Conservation (phyloP, 92 coral and sea anemone species). For the Porites cylindrica region DNA sequence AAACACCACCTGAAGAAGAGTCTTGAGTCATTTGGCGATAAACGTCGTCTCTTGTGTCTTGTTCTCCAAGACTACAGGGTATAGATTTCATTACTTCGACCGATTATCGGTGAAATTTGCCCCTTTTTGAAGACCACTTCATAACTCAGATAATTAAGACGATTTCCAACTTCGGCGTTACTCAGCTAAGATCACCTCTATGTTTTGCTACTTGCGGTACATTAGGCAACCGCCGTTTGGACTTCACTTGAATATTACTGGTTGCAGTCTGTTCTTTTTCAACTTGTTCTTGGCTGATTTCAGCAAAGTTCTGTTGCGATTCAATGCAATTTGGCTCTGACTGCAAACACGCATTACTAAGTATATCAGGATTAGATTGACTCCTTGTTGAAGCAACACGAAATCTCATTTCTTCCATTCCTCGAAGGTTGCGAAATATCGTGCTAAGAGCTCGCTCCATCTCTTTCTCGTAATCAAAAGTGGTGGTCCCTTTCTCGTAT, state of each 20-base stretch:
- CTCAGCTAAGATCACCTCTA: not conserved
- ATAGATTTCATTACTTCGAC: not conserved
- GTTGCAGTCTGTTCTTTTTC: conserved; percentile 6
- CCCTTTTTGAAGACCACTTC: not conserved
- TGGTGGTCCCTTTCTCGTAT: not conserved
- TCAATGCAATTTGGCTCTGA: not conserved
- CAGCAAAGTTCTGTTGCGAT: not conserved
- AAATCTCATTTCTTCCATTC: conserved; percentile 47
- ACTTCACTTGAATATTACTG: not conserved
- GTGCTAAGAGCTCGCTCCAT: conserved; percentile 51
- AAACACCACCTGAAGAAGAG: too few relatives aligned
- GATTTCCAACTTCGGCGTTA: too few relatives aligned
- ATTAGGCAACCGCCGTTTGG: conserved; percentile 16
- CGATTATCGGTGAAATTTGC: not conserved
- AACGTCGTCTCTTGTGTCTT: not conserved
- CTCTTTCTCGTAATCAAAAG: conserved; percentile 53
- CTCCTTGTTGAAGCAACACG: not conserved
- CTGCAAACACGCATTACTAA: not conserved
- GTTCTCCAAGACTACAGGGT: too few relatives aligned
- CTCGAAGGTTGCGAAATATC: conserved; percentile 59
- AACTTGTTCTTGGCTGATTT: not conserved
- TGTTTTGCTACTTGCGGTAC: not conserved
- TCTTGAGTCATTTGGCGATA: not conserved
- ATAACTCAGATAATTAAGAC: too few relatives aligned
- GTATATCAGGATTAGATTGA: not conserved